Percentiles rank a stretch among this genome's conserved stretches.
These are phyloP conservation scores for human DNA, from an alignment of 2,113 vertebrate species.

Conservation along the genomic window DNA sequence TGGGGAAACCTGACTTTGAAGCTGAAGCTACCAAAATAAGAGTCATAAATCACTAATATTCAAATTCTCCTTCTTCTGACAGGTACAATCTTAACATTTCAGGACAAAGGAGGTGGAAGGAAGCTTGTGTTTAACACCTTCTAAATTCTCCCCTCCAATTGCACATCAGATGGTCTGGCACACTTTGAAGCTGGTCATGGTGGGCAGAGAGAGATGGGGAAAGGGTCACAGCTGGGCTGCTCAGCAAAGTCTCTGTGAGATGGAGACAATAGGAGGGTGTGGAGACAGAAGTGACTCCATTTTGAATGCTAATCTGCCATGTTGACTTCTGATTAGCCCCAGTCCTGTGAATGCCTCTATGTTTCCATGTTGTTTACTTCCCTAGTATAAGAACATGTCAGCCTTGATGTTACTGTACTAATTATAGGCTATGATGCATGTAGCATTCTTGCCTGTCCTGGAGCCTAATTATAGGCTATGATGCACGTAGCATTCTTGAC, in stretches of 20 bases:
- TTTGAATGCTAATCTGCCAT: too few relatives aligned
- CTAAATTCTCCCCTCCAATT: background rate
- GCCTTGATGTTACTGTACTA: too few relatives aligned
- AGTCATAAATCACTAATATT: slow-evolving; percentile 54
- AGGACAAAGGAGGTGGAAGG: background rate
- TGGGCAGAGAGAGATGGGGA: background rate
- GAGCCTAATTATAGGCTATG: too few relatives aligned
- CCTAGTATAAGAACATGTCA: too few relatives aligned
- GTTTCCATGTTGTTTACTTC: too few relatives aligned
- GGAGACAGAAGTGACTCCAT: too few relatives aligned
- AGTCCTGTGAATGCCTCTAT: too few relatives aligned
- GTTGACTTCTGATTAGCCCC: too few relatives aligned
- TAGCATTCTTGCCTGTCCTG: too few relatives aligned
- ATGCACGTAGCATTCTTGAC: too few relatives aligned
- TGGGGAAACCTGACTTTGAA: slow-evolving; percentile 40
- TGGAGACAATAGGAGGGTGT: background rate
- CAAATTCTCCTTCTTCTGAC: slow-evolving; percentile 37
- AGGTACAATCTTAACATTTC: background rate
- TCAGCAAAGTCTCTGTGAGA: background rate
- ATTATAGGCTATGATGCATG: too few relatives aligned
- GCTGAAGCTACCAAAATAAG: slow-evolving; percentile 56
- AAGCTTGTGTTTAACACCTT: background rate
- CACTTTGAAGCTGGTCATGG: background rate
- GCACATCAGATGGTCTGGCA: background rate
- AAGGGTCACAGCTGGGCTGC: background rate